Conservation (phyloP, 2,888 invertebrate genomes). For the Sepioteuthis lessoniana region DNA sequence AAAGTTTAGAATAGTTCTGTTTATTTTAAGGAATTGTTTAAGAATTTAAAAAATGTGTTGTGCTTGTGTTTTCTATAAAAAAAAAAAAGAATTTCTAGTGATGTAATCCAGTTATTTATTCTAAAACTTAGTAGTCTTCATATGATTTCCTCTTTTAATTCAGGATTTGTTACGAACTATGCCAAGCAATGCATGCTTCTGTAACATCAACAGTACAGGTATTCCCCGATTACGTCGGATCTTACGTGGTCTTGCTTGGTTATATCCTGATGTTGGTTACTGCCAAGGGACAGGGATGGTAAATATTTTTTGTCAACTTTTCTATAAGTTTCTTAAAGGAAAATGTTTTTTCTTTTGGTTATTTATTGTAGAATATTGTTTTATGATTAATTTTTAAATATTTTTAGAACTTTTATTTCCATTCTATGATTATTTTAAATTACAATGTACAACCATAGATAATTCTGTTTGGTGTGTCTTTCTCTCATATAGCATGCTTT, state of each 20-base stretch:
- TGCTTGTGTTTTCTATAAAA: too few species aligned
- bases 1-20: too few species aligned
- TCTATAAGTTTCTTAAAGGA: background rate
- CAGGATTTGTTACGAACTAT: slow-evolving; percentile 92
- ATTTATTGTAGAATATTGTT: background rate
- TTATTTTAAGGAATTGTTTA: too few species aligned
- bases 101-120: background rate
- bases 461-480: too few species aligned
- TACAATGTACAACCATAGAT: too few species aligned
- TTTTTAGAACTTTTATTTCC: too few species aligned
- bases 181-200: slow-evolving; percentile 97
- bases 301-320: slow-evolving; percentile 54
- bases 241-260: slow-evolving; percentile 92
- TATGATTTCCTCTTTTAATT: slow-evolving; percentile 47
- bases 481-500: too few species aligned
- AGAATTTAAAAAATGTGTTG: too few species aligned
- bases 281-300: slow-evolving; percentile 81
- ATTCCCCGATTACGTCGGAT: slow-evolving; percentile 92
- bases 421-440: too few species aligned
- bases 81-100: too few species aligned
- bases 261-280: slow-evolving; percentile 83
- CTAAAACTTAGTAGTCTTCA: background rate
- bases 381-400: background rate
- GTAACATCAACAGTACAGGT: slow-evolving; percentile 90
- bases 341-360: background rate